A percentile compares a stretch with the other conserved stretches of the same genome.
Conservation (phyloP, 2,797 vertebrate species). For the Melanotaenia pygmaea region DNA sequence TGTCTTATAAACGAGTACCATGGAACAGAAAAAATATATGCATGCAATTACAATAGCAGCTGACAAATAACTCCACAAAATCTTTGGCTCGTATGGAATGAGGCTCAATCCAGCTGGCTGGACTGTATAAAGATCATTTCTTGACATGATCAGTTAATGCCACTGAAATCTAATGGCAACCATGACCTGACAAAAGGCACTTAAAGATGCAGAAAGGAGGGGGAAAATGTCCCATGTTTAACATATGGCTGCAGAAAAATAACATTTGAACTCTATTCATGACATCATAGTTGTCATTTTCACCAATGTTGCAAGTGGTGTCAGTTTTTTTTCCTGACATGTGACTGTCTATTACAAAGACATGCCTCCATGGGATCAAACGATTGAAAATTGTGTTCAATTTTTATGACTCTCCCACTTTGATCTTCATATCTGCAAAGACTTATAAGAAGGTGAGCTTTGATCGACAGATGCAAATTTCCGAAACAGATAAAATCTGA, state of each 20-base stretch:
- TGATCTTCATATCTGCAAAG: constrained; percentile 79
- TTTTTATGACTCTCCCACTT: background rate
- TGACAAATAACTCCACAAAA: constrained; percentile 19
- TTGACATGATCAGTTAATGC: constrained; percentile 23
- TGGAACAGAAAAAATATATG: background rate
- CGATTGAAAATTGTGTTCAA: constrained; percentile 3
- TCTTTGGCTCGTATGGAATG: constrained; percentile 58
- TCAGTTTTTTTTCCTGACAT: background rate
- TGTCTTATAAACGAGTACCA: constrained; percentile 16
- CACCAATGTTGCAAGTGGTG: background rate
- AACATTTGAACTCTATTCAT: constrained; percentile 1
- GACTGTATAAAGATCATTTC: constrained; percentile 11
- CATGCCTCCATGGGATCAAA: background rate
- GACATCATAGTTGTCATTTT: background rate
- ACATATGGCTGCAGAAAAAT: constrained; percentile 20
- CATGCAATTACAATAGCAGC: constrained; percentile 47
- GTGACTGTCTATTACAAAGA: background rate
- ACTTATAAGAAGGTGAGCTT: constrained; percentile 74
- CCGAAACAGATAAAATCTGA: constrained; percentile 92
- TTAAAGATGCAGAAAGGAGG: constrained; percentile 31
- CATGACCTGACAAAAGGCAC: constrained; percentile 54
- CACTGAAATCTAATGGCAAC: constrained; percentile 33
- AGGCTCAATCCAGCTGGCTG: constrained; percentile 14
- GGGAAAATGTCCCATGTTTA: constrained; percentile 5
- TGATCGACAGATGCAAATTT: constrained; percentile 71